A percentile compares a stretch with the other conserved stretches of the same genome.
These are phyloP conservation scores for Acanthis flammea DNA, from an alignment of 2,797 vertebrate genomes.

Conservation along the genomic window DNA sequence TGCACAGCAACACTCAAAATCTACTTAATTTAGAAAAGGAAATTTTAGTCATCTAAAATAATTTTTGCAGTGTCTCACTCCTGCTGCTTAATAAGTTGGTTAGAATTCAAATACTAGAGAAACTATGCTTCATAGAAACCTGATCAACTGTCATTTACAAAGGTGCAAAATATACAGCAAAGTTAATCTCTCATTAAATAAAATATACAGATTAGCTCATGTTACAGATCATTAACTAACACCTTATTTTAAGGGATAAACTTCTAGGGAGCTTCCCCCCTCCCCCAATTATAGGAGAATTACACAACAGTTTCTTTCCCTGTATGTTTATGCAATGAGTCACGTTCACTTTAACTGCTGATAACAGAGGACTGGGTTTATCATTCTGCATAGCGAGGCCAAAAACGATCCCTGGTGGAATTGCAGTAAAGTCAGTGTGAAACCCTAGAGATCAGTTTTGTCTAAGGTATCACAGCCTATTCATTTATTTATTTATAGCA, in stretches of 20 bases:
- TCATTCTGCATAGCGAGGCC: not conserved
- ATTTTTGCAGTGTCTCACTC: not conserved
- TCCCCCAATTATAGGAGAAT: not conserved
- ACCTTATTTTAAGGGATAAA: conserved; percentile 61
- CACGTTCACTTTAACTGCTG: not conserved
- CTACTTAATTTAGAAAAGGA: conserved; percentile 17
- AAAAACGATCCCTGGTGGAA: not conserved
- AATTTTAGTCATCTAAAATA: not conserved
- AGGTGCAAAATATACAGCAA: conserved; percentile 78
- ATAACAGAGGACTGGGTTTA: not conserved
- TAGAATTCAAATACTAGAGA: conserved; percentile 56
- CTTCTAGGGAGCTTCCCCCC: not conserved
- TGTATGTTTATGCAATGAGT: not conserved
- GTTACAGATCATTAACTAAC: conserved; percentile 22
- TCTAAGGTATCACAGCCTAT: not conserved
- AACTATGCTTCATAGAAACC: conserved; percentile 50
- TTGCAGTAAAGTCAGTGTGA: not conserved
- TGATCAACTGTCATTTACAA: conserved; percentile 68
- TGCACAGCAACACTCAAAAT: conserved; percentile 1
- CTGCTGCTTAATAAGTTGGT: conserved; percentile 20
- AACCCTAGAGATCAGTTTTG: not conserved
- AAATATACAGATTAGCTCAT: conserved; percentile 50
- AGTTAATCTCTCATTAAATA: conserved; percentile 73
- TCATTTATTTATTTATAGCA: not conserved
- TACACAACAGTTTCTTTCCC: not conserved